phyloP scores from a whole-genome alignment of 2,888 invertebrate species.

The Bembecia ichneumoniformis region DNA sequence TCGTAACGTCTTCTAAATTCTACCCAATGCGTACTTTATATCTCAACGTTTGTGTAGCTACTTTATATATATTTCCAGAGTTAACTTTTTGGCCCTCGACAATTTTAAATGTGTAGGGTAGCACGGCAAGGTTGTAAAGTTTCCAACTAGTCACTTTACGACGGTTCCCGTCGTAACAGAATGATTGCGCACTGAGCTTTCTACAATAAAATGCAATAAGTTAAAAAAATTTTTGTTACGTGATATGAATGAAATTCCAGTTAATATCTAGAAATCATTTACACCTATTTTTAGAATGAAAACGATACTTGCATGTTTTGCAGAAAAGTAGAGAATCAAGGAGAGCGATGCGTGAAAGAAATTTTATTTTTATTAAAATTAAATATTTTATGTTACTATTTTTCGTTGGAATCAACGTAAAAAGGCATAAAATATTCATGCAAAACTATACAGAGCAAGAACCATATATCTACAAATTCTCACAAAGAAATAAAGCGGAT shows the following conservation, averaged over 20 bases:
- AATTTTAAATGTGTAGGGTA: conserved; percentile 38
- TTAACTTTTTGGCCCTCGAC: conserved; percentile 32
- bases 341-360: no score
- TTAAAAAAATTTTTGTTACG: conserved; percentile 35
- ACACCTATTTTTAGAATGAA: no score
- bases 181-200: conserved; percentile 48
- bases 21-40: neutral
- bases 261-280: no score
- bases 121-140: conserved; percentile 44
- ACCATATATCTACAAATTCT: no score
- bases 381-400: no score
- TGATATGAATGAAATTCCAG: conserved; percentile 26
- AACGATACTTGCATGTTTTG: no score
- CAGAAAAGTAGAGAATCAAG: no score
- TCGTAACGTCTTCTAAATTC: conserved; percentile 12
- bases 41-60: neutral
- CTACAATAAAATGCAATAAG: conserved; percentile 45
- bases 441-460: no score
- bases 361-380: no score
- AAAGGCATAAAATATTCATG: no score
- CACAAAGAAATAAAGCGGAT: no score
- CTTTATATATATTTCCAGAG: neutral
- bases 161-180: conserved; percentile 45
- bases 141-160: conserved; percentile 56
- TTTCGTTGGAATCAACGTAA: no score